Conservation (phyloP, 1,140 invertebrate genomes). For the Sesamia nonagrioides region DNA sequence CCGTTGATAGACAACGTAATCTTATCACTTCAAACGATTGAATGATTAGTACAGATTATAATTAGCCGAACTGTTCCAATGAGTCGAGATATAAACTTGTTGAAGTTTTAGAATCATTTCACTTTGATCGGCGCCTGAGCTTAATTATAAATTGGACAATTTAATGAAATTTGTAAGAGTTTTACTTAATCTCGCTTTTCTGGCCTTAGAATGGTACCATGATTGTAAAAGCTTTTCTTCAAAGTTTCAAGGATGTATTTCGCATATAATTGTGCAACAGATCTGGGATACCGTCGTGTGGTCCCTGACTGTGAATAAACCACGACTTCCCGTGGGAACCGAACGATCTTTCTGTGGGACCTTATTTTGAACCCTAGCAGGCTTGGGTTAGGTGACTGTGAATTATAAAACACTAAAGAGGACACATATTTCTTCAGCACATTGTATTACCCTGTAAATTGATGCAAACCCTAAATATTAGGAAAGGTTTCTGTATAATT, state of each 20-base stretch:
- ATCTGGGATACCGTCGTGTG: conserved; percentile 21
- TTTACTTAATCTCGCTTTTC: conserved; percentile 17
- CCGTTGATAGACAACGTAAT: conserved; percentile 1
- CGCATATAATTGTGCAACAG: conserved; percentile 17
- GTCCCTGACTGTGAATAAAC: background rate
- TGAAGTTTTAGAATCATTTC: conserved; percentile 40
- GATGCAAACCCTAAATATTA: too few species aligned
- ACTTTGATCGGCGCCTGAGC: conserved; percentile 31
- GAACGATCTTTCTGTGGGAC: conserved; percentile 18
- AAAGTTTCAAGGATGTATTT: conserved; percentile 8
- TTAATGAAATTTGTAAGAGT: conserved; percentile 47
- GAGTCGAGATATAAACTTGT: conserved; percentile 43
- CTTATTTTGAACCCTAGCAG: conserved; percentile 1
- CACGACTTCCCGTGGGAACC: conserved; percentile 37
- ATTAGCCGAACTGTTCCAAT: conserved; percentile 23
- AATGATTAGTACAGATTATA: conserved; percentile 36
- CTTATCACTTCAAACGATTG: conserved; percentile 32
- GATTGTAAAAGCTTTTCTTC: conserved; percentile 11
- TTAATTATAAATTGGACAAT: conserved; percentile 41
- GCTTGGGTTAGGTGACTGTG: conserved; percentile 5
- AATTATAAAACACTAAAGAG: background rate
- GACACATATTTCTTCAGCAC: background rate
- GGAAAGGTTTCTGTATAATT: too few species aligned
- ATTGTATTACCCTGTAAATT: too few species aligned
- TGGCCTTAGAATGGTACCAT: conserved; percentile 24